These are phyloP conservation scores for Leucophenga maculata DNA, from an alignment of 2,888 invertebrate species.

Conservation along the genomic window DNA sequence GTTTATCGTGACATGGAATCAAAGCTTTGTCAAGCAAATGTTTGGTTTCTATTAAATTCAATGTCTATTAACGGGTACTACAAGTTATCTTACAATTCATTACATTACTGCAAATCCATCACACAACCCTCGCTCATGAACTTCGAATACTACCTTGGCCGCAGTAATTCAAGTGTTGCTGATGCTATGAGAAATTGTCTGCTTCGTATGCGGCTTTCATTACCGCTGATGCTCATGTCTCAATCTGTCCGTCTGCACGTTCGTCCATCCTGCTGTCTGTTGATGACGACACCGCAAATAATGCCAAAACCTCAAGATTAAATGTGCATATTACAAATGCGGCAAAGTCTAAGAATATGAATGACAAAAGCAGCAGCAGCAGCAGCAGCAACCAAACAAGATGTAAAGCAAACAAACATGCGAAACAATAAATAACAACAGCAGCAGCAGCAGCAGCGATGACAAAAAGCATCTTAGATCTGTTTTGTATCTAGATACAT, in stretches of 20 bases:
- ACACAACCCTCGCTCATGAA: no score
- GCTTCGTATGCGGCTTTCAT: conserved; percentile 12
- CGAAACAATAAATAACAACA: conserved; percentile 11
- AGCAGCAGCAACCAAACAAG: background rate
- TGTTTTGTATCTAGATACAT: conserved; percentile 1
- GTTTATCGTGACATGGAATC: no score
- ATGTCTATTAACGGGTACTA: no score
- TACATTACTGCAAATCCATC: no score
- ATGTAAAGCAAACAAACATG: background rate
- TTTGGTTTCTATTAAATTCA: no score
- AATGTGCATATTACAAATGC: conserved; percentile 24
- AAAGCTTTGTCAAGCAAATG: no score
- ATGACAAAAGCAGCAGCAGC: conserved; percentile 1
- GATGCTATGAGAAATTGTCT: background rate
- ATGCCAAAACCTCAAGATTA: conserved; percentile 23
- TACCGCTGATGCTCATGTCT: conserved; percentile 37
- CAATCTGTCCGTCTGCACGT: conserved; percentile 2
- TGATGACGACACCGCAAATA: conserved; percentile 41
- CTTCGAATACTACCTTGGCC: no score
- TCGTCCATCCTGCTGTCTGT: background rate
- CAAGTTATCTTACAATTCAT: no score
- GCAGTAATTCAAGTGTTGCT: no score
- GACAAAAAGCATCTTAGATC: no score
- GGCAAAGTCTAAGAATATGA: conserved; percentile 1
- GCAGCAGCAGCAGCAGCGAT: no score